phyloP scores from a whole-genome alignment of 1,140 invertebrate genomes.

The Vanessa tameamea region DNA sequence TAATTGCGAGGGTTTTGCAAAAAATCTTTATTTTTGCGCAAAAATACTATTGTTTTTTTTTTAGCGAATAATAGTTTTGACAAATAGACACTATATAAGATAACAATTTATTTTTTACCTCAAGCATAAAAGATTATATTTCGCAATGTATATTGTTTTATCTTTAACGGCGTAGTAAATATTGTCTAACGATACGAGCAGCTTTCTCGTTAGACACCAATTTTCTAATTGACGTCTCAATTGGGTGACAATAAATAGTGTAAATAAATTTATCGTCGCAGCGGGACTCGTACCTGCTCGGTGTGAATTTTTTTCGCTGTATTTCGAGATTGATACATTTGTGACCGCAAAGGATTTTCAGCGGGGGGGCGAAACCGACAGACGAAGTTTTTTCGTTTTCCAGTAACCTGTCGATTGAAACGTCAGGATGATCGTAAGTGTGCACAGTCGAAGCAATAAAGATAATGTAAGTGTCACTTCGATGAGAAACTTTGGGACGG shows the following conservation, averaged over 20 bases:
- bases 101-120: constrained; percentile 21
- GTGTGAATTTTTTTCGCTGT: constrained; percentile 42
- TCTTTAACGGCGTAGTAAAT: constrained; percentile 3
- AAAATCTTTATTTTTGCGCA: constrained; percentile 52
- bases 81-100: constrained; percentile 22
- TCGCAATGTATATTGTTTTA: constrained; percentile 12
- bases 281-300: constrained; percentile 55
- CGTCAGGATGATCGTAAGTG: constrained; percentile 50
- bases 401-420: constrained; percentile 62
- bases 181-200: constrained; percentile 8
- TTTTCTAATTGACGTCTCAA: constrained; percentile 44
- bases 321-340: constrained; percentile 68
- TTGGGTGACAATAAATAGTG: constrained; percentile 40
- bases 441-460: constrained; percentile 44
- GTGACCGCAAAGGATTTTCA: constrained; percentile 69
- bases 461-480: constrained; percentile 49
- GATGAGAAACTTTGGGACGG: constrained; percentile 23
- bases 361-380: constrained; percentile 58
- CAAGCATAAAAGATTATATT: not conserved
- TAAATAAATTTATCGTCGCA: constrained; percentile 62
- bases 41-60: constrained; percentile 53
- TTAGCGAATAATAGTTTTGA: constrained; percentile 51
- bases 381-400: constrained; percentile 59
- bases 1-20: constrained; percentile 52
- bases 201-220: constrained; percentile 15